phyloP scores from a whole-genome alignment of 2,888 invertebrate species.

The Didymodactylos carnosus region DNA sequence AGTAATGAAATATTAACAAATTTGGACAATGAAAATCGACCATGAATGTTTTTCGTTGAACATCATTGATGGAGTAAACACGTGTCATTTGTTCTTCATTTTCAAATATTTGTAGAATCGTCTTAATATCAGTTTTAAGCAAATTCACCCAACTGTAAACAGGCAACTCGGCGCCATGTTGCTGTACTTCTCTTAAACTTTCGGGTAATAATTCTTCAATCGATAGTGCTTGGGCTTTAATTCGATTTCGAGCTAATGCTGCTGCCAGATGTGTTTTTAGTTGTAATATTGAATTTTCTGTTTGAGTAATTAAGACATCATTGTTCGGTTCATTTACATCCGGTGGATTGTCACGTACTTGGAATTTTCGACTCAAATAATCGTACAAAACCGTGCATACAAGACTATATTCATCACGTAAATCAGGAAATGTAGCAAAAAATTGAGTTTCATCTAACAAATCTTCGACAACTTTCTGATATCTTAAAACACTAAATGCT shows the following conservation, averaged over 20 bases:
- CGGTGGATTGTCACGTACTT: slow-evolving; percentile 2
- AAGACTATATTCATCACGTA: slow-evolving; percentile 13
- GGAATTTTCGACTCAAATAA: slow-evolving; percentile 13
- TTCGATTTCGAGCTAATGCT: slow-evolving; percentile 8
- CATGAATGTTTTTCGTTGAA: slow-evolving; percentile 2
- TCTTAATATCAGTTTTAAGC: slow-evolving; percentile 2
- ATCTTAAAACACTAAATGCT: slow-evolving; percentile 10
- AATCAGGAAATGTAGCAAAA: slow-evolving; percentile 5
- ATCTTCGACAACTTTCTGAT: slow-evolving; percentile 12
- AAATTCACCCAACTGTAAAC: slow-evolving; percentile 11
- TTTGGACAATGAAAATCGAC: slow-evolving; percentile 12
- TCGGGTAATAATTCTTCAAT: slow-evolving; percentile 9
- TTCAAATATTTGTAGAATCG: not conserved
- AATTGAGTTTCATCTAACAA: slow-evolving; percentile 9
- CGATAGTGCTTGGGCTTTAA: slow-evolving; percentile 8
- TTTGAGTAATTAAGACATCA: slow-evolving; percentile 4
- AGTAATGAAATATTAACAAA: slow-evolving; percentile 11
- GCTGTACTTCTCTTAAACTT: slow-evolving; percentile 12
- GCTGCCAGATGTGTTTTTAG: slow-evolving; percentile 9
- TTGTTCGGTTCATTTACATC: slow-evolving; percentile 9
- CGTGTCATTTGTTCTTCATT: not conserved
- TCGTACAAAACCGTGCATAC: slow-evolving; percentile 10
- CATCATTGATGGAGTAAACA: not conserved
- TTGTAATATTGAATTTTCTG: slow-evolving; percentile 7
- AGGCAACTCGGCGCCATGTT: slow-evolving; percentile 13